A percentile compares a stretch with the other conserved stretches of the same genome.
phyloP scores from a whole-genome alignment of 1,140 invertebrate species.

The Caerostris extrusa region DNA sequence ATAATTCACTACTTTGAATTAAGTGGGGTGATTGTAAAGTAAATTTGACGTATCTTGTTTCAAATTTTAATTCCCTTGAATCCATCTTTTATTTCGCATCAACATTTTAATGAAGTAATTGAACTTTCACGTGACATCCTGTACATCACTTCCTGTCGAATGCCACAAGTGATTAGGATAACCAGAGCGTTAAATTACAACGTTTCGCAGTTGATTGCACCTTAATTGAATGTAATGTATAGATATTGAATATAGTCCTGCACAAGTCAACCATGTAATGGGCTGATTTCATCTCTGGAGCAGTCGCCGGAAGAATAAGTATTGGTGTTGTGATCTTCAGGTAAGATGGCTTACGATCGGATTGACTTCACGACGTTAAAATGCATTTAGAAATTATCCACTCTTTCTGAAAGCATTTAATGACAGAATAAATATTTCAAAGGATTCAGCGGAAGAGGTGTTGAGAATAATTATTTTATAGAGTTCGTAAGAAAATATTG shows the following conservation, averaged over 20 bases:
- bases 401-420: background rate
- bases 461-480: too few species aligned
- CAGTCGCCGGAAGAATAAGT: constrained; percentile 36
- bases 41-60: background rate
- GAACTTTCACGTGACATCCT: background rate
- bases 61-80: background rate
- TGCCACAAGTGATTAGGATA: constrained; percentile 67
- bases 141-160: constrained; percentile 42
- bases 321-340: constrained; percentile 2
- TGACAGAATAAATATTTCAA: background rate
- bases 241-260: constrained; percentile 58
- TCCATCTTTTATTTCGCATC: constrained; percentile 16
- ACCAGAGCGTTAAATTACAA: constrained; percentile 71
- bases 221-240: constrained; percentile 70
- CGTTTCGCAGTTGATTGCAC: constrained; percentile 70
- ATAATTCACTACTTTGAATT: too few species aligned
- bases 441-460: background rate
- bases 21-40: too few species aligned
- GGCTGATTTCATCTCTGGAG: constrained; percentile 39
- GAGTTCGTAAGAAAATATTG: too few species aligned
- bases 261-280: constrained; percentile 58
- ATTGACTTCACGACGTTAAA: background rate
- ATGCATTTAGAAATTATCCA: background rate
- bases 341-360: constrained; percentile 17
- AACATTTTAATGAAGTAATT: constrained; percentile 45